Evolutionary conservation across 2,113 vertebrate genomes (phyloP), one percentile per base, ranked within the genome.

Genomic region (Pardalotus punctatus): DNA sequence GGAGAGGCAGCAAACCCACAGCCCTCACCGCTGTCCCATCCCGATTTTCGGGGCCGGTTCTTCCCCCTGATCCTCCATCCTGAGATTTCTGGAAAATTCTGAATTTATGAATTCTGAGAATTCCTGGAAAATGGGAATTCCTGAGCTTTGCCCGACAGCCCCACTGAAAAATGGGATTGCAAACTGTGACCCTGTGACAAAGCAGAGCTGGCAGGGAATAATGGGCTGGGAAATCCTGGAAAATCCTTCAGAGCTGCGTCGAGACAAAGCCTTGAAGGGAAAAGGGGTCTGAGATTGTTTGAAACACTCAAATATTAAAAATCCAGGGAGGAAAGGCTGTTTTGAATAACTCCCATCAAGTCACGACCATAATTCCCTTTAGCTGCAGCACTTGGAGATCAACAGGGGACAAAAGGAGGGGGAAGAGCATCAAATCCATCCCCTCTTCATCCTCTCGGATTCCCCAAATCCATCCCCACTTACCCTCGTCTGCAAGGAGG

Each of bases 361-460:
- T 23, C 36, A 22, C 70, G 31, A 2, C 16, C 31, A 54, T 16
- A 45, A 21, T 7, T 51, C 50, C 35, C 24, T 69, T 61, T 19
- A 27, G 20, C n/a, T 17, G 38, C 5, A 31, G 11, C 24, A 3
- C 8, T 20, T 42, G 22, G 2, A 23, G n/a, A 33, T 70, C 15
- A 31, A 10, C 3, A 18, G 21, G 2, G 23, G 0, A 2, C 10
- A 7, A 12, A 12, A 18, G 4, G 9, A 8, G 3, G 1, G 8
- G 1, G 21, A 57, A n/a, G 2, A 43, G 3, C 3, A 27, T 13
- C 19, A n/a, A 45, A 70, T 23, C 5, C 6, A 10, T 25, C 21
- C 54, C 21, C 66, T 11, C 19, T 2, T 33, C 35, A 38, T 21
- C 12, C 48, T 8, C 35, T 27, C 5, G 6, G 1, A 11, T 36